Conservation (phyloP, 2,888 invertebrate genomes). For the Dicyrtomina minuta region DNA sequence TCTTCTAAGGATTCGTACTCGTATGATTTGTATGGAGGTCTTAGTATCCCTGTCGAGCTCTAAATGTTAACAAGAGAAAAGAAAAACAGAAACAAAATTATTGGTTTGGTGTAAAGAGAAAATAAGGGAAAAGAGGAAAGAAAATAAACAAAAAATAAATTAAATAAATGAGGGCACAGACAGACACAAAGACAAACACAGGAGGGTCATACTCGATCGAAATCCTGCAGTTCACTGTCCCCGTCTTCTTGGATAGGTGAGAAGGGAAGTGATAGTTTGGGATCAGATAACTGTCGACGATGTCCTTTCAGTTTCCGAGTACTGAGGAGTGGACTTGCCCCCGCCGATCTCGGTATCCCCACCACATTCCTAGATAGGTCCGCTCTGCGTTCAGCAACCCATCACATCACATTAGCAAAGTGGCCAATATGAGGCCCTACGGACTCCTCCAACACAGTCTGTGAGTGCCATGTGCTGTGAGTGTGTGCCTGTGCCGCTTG, state of each 20-base stretch:
- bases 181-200: conserved; percentile 54
- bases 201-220: conserved; percentile 54
- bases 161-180: conserved; percentile 53
- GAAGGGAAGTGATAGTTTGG: conserved; percentile 61
- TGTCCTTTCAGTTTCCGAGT: conserved; percentile 57
- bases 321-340: conserved; percentile 54
- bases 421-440: conserved; percentile 37
- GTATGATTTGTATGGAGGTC: conserved; percentile 58
- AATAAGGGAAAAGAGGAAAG: conserved; percentile 12
- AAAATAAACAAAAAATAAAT: conserved; percentile 1
- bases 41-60: conserved; percentile 53
- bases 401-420: conserved; percentile 47
- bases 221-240: conserved; percentile 55
- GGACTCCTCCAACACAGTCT: conserved; percentile 53
- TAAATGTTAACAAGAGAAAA: conserved; percentile 25
- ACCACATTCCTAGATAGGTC: conserved; percentile 52
- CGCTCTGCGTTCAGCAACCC: conserved; percentile 54
- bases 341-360: conserved; percentile 53
- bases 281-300: conserved; percentile 62
- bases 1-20: conserved; percentile 59
- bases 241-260: conserved; percentile 61
- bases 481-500: conserved; percentile 55
- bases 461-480: conserved; percentile 54
- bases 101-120: conserved; percentile 4
- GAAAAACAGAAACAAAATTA: not conserved